Base-by-base conservation (phyloP, 2,888 invertebrate species). In the Protodeltote pygarga region DNA sequence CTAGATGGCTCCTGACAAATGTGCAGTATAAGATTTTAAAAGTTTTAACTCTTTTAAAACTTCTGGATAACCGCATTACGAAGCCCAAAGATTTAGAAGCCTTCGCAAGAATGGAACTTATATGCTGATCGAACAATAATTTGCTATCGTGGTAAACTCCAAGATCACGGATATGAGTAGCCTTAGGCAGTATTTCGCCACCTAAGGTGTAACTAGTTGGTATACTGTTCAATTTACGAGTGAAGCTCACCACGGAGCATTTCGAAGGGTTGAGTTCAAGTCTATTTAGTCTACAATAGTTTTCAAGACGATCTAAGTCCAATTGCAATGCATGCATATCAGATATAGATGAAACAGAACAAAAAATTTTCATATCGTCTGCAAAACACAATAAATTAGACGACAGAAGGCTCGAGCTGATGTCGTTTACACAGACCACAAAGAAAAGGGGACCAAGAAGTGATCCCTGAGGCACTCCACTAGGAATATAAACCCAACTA, bases 381-480 rank as follows among this genome's bases (percentile, higher is more conserved):
- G 40, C 49, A 11, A 45, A 49, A 0, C n/a, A n/a, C n/a, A 40
- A n/a, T 5, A 39, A n/a, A 23, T 44, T 32, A 17, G 16, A 45
- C 6, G 16, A 38, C 15, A 21, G 37, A 21, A 27, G 9, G 17
- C n/a, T n/a, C n/a, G 42, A 44, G 17, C 37, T 34, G 0, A 33
- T 23, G 14, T 37, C 41, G 8, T 11, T 11, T 21, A 48, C 29
- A 19, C 40, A 44, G 5, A 46, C 3, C 9, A 8, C 31, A 16
- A 45, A 45, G 16, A 50, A 16, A 0, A 46, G 2, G 2, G 27
- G 21, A 9, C 33, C 39, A 2, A 39, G 16, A 6, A 46, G 25
- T 0, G 46, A 55, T 2, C 50, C 55, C 9, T 51, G 55, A 0
- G 50, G 47, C 2, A 51, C 39, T 0, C 46, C 47, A 0, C 35